Base-by-base conservation (phyloP, 1,140 invertebrate genomes). In the Drosophila watanabei region DNA sequence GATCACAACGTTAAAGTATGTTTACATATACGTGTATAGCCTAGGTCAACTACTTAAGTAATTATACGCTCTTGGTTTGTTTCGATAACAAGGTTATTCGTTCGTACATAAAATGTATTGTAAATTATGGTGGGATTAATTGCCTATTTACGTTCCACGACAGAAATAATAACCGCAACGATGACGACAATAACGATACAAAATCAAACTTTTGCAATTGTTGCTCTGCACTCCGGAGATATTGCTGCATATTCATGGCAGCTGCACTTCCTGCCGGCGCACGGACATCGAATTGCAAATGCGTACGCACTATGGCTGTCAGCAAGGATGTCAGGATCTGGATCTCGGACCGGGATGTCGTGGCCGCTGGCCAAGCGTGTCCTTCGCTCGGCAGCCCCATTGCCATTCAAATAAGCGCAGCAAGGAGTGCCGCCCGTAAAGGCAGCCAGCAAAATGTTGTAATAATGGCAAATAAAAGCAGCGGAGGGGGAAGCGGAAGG, bases 61-160 rank as follows among this genome's bases (percentile, higher is more conserved):
- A 69, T 56, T 78, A 63, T 59, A 46, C 57, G 75, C 54, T 37
- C 52, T 75, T 5, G 51, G 63, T 59, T 84, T 43, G 37, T 64
- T 76, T 51, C 65, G 62, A 68, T 80, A 79, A 81, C 72, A 81
- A 80, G 58, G 66, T 69, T 78, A 62, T 69, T 87, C 66, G 51
- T 78, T 79, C 58, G 64, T 80, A 80, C 80, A 73, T 88, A 66
- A 87, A 84, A 79, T 87, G 75, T 92, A 91, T 92, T 92, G 89
- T 92, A 92, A 92, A 92, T 87, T 92, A 92, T 92, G 89, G 86
- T 92, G 89, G 89, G 89, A 92, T 92, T 91, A 90, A 84, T 92
- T 92, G 72, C 86, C 90, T 86, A 89, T 86, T 75, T 89, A 89
- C 86, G 66, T 91, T 87, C 78, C 76, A 65, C 77, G 66, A 79